phyloP scores from a whole-genome alignment of 35 echinoderm and acorn worm species.

The Lytechinus pictus region DNA sequence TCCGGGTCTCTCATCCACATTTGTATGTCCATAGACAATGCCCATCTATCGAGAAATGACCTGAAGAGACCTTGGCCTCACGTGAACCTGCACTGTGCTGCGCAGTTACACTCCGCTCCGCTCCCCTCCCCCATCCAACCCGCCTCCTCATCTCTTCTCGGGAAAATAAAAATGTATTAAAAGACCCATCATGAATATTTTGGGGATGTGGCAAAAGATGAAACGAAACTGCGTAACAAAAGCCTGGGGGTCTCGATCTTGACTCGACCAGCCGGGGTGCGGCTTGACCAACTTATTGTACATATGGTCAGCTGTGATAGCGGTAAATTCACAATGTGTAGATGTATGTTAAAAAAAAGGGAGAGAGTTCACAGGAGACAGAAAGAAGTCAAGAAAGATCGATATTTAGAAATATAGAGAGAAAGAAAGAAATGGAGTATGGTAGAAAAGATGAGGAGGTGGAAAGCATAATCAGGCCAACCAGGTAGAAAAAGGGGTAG shows the following conservation, averaged over 20 bases:
- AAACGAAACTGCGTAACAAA: neutral
- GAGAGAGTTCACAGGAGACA: neutral
- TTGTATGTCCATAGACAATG: neutral
- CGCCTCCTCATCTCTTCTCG: neutral
- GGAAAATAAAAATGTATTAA: neutral
- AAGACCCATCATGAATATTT: neutral
- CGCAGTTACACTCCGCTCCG: neutral
- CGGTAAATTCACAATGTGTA: neutral
- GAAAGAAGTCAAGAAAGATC: neutral
- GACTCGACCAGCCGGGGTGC: neutral
- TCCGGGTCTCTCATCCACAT: neutral
- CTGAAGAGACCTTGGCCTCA: conserved; percentile 27
- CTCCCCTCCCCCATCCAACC: neutral
- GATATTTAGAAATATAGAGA: too few species aligned
- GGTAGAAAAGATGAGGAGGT: too few species aligned
- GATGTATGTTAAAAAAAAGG: neutral
- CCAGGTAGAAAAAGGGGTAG: too few species aligned
- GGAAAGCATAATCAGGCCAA: too few species aligned
- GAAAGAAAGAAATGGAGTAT: too few species aligned
- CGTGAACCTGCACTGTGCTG: neutral
- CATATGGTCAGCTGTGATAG: neutral
- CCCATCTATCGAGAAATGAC: neutral
- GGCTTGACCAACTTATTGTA: neutral
- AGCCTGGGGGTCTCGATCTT: neutral
- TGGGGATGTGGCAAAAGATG: neutral